These are phyloP conservation scores for Myoxocephalus aenaeus DNA, from an alignment of 2,797 vertebrate species.

Conservation along the genomic window DNA sequence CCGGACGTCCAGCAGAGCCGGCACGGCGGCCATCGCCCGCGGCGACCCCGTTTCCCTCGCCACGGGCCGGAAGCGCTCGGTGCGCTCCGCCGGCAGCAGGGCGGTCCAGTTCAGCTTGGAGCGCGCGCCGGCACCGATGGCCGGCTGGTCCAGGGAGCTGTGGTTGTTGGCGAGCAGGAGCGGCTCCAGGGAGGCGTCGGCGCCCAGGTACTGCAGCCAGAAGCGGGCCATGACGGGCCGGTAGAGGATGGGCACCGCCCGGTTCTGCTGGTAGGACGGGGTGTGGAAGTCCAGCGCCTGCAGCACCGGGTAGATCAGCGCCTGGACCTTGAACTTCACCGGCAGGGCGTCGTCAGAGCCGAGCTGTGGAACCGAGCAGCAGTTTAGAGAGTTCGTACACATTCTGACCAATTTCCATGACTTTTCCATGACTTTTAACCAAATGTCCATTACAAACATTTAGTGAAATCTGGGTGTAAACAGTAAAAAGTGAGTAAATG, in stretches of 20 bases:
- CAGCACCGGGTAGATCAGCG: constrained; percentile 94
- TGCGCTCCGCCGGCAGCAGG: constrained; percentile 84
- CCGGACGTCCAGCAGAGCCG: constrained; percentile 87
- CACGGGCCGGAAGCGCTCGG: constrained; percentile 87
- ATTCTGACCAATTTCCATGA: too few species aligned
- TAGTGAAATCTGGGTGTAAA: too few species aligned
- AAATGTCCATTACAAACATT: too few species aligned
- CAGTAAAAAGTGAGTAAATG: too few species aligned
- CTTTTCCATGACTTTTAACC: too few species aligned
- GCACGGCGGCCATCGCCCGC: constrained; percentile 81
- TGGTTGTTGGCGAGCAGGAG: constrained; percentile 92
- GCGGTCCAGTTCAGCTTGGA: constrained; percentile 89
- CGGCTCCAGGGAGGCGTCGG: constrained; percentile 81
- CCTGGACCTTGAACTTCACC: constrained; percentile 89
- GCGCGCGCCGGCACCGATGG: constrained; percentile 61
- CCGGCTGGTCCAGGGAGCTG: constrained; percentile 86
- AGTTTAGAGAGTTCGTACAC: too few species aligned
- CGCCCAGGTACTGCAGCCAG: constrained; percentile 94
- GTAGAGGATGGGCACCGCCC: constrained; percentile 88
- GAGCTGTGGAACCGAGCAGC: constrained; percentile 80
- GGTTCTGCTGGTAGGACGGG: constrained; percentile 94
- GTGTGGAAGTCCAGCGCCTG: constrained; percentile 96
- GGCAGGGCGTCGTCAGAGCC: constrained; percentile 78
- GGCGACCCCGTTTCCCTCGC: constrained; percentile 78
- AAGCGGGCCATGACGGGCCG: constrained; percentile 88